Conservation (phyloP, 2,888 invertebrate species). For the Meteorus cinctellus region DNA sequence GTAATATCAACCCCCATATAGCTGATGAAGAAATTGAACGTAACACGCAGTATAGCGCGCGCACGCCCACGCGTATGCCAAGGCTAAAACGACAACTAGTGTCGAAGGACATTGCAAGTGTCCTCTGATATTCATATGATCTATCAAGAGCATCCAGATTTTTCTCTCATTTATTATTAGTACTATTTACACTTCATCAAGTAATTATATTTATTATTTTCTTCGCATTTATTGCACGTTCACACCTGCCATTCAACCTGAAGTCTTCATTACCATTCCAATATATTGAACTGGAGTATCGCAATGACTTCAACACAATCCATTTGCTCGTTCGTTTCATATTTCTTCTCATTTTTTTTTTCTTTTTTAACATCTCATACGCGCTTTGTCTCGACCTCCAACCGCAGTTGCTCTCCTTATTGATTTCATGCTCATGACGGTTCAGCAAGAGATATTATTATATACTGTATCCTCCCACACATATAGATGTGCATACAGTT, state of each 20-base stretch:
- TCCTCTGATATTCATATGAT: not conserved
- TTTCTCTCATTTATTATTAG: not conserved
- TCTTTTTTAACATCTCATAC: not conserved
- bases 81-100: slow-evolving; percentile 11
- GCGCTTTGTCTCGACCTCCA: slow-evolving; percentile 29
- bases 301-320: not conserved
- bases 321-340: not conserved
- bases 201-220: not conserved
- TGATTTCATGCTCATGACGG: slow-evolving; percentile 30
- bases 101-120: slow-evolving; percentile 33
- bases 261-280: not conserved
- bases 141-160: not conserved
- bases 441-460: slow-evolving; percentile 15
- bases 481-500: not conserved
- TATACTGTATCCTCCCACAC: not conserved
- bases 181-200: not conserved
- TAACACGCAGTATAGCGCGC: not conserved
- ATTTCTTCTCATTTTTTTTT: not conserved
- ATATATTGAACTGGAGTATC: slow-evolving; percentile 12
- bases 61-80: slow-evolving; percentile 29
- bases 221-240: not conserved
- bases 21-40: slow-evolving; percentile 29
- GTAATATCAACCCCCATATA: slow-evolving; percentile 12
- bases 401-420: slow-evolving; percentile 32
- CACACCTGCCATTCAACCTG: no score